These are phyloP conservation scores for Botia almorhae DNA, from an alignment of 2,797 vertebrate genomes.

Conservation along the genomic window DNA sequence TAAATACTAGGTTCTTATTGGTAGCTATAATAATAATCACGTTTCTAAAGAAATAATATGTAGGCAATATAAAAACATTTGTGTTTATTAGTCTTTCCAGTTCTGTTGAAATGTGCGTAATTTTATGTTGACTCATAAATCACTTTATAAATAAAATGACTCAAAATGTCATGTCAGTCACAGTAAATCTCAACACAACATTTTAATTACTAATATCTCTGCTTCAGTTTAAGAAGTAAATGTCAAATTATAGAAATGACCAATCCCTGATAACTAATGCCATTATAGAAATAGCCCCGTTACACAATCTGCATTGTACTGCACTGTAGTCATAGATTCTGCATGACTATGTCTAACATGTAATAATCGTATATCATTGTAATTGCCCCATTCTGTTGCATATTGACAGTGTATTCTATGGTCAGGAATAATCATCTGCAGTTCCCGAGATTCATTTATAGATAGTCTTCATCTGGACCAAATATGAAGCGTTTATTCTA, in stretches of 20 bases:
- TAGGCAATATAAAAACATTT: not conserved
- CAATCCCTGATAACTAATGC: not conserved
- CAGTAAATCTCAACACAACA: not conserved
- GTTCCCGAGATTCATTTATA: too few relatives aligned
- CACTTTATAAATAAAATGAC: not conserved
- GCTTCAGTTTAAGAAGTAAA: not conserved
- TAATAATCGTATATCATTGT: constrained; percentile 24
- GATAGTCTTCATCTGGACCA: constrained; percentile 14
- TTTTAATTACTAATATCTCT: not conserved
- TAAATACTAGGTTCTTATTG: not conserved
- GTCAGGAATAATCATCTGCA: not conserved
- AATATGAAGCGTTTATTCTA: constrained; percentile 18
- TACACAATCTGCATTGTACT: not conserved
- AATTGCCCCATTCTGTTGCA: not conserved
- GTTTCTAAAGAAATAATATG: not conserved
- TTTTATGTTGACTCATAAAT: not conserved
- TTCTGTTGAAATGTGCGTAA: not conserved
- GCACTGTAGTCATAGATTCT: constrained; percentile 5
- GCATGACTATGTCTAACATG: constrained; percentile 28
- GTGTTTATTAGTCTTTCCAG: too few relatives aligned
- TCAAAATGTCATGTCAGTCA: not conserved
- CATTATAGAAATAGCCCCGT: not conserved
- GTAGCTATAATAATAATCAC: not conserved
- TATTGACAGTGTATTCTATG: not conserved
- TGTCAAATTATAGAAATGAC: not conserved